phyloP scores from a whole-genome alignment of 2,113 vertebrate species.

The Xiphophorus maculatus region DNA sequence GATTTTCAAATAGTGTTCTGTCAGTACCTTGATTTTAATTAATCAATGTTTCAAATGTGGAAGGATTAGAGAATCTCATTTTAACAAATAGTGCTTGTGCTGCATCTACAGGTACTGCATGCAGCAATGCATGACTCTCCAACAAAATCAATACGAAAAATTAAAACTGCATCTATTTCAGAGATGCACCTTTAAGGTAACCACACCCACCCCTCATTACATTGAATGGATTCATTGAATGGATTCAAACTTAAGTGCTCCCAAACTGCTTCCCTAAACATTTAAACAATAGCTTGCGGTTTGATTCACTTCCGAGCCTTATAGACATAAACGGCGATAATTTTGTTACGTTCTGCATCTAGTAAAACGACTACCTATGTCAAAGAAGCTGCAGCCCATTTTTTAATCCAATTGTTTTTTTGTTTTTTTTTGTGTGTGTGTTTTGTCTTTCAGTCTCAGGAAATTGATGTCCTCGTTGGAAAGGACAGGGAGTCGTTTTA shows the following conservation, averaged over 20 bases:
- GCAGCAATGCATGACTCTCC: too few species aligned
- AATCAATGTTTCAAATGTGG: neutral
- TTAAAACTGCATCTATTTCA: neutral
- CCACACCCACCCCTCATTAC: too few species aligned
- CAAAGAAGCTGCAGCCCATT: too few species aligned
- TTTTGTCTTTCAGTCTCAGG: constrained; percentile 81
- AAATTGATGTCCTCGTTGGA: constrained; percentile 94
- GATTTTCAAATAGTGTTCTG: too few species aligned
- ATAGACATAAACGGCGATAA: neutral
- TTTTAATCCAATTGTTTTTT: neutral
- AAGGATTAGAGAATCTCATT: neutral
- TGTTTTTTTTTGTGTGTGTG: neutral
- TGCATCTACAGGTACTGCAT: too few species aligned
- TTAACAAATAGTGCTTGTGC: neutral
- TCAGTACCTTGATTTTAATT: too few species aligned
- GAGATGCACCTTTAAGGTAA: neutral
- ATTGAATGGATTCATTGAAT: neutral
- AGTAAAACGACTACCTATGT: too few species aligned
- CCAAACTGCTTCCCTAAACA: neutral
- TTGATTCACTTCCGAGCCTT: neutral
- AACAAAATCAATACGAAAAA: too few species aligned
- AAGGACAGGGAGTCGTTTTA: constrained; percentile 96
- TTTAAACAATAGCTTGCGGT: neutral
- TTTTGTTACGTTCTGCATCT: neutral
- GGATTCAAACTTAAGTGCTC: neutral